Base-by-base conservation (phyloP, 1,140 invertebrate species). In the Danaus plexippus region DNA sequence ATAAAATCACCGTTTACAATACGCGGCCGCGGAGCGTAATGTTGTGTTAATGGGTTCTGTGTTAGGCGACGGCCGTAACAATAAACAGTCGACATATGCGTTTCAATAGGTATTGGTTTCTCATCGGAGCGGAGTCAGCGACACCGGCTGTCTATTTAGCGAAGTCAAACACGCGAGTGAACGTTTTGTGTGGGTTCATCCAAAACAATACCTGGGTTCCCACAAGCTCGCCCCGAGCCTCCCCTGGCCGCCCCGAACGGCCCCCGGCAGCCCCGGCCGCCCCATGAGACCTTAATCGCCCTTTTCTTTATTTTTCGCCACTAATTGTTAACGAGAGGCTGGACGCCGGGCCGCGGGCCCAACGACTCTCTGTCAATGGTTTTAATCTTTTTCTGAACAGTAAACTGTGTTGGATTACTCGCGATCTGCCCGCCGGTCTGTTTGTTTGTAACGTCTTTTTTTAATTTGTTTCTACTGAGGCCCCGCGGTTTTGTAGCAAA, bases 311-410 rank as follows among this genome's bases (percentile, higher is more conserved):
- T 75, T 71, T 77, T 67, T 64, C 47, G 59, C 69, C 64, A 63
- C 66, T 81, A 80, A 81, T 81, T 80, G 78, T 81, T 84, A 73
- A 71, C 64, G 69, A 63, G 71, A 74, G 76, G 78, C 63, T 65
- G 71, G 69, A 67, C 58, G 71, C 48, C 54, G 58, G 75, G 71
- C 77, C 66, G 48, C 62, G 66, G 75, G 75, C 22, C 22, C 22
- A 32, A 32, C 22, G 22, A 32, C 22, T 32, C 22, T 8, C 22
- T 32, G 22, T 32, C 22, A 32, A 32, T 32, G 22, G 22, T 3
- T 32, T 32, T 32, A 32, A 32, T 32, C 22, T 32, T 32, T 32
- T 32, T 32, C 22, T 32, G 22, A 32, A 32, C 22, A 8, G 22
- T 32, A 32, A 32, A 5, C 22, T 32, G 22, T 32, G 22, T 32